Conservation (phyloP, 1,140 invertebrate species). For the Ooceraea biroi region DNA sequence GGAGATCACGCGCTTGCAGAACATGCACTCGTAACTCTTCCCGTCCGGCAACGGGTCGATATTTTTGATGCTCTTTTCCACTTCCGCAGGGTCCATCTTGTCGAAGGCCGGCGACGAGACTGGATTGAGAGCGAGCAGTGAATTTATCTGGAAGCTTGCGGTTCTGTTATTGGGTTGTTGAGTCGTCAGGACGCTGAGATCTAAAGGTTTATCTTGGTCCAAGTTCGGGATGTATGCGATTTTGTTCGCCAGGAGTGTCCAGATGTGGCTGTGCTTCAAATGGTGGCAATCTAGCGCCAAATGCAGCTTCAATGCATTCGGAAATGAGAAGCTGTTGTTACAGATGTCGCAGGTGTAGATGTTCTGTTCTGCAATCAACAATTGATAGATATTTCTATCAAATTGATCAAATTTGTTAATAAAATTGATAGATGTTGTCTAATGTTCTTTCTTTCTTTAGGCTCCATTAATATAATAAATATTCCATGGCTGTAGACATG, state of each 20-base stretch:
- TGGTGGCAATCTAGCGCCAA: conserved; percentile 91
- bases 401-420: too few species aligned
- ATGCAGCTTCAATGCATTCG: conserved; percentile 96
- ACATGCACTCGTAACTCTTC: conserved; percentile 93
- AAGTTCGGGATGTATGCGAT: conserved; percentile 66
- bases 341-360: conserved; percentile 93
- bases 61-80: conserved; percentile 93
- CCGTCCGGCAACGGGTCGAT: conserved; percentile 89
- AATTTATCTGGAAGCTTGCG: conserved; percentile 65
- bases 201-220: neutral
- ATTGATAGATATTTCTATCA: too few species aligned
- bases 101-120: too few species aligned
- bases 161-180: too few species aligned
- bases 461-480: too few species aligned
- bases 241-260: conserved; percentile 83
- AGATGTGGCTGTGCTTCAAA: conserved; percentile 87
- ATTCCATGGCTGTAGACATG: too few species aligned
- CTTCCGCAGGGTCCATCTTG: conserved; percentile 86
- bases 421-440: neutral
- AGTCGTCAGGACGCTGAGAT: too few species aligned
- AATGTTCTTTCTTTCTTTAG: too few species aligned
- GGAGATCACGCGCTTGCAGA: conserved; percentile 96
- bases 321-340: conserved; percentile 90
- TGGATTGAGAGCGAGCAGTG: conserved; percentile 1
- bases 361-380: conserved; percentile 89